Base-by-base conservation (phyloP, 2,888 invertebrate genomes). In the Chymomyza amoena region DNA sequence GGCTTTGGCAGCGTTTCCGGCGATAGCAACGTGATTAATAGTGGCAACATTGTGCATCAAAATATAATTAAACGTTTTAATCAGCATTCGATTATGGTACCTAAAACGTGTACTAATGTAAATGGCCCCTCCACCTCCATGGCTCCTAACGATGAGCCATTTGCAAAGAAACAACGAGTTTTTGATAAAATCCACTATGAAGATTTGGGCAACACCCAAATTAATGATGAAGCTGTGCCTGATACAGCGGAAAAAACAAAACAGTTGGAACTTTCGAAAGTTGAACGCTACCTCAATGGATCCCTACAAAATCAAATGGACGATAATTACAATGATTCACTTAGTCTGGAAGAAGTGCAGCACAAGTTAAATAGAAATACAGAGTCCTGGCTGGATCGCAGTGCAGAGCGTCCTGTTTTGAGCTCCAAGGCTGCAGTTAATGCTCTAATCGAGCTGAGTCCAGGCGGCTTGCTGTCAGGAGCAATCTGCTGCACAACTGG, bases 1-100 rank as follows among this genome's bases (percentile, higher is more conserved):
- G n/a, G n/a, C n/a, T n/a, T n/a, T n/a, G n/a, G n/a, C n/a, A n/a
- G n/a, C n/a, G n/a, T n/a, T n/a, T n/a, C n/a, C n/a, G n/a, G n/a
- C n/a, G n/a, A n/a, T n/a, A n/a, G n/a, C n/a, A n/a, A n/a, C n/a
- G n/a, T n/a, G n/a, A n/a, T n/a, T n/a, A n/a, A n/a, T n/a, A n/a
- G n/a, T n/a, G n/a, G n/a, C n/a, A n/a, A n/a, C n/a, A n/a, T n/a
- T n/a, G n/a, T n/a, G n/a, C n/a, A n/a, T n/a, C n/a, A n/a, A n/a
- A n/a, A n/a, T 92, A 97, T 98, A 96, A 98, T 98, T 68, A 96
- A 97, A 91, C 93, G 97, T 79, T 99, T 99, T 91, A 99, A 99
- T 93, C 98, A 99, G 92, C 98, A 99, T 93, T 98, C 98, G 78
- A 98, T 98, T 85, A 98, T 98, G 97, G 98, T 95, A 89, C 92